Evolutionary conservation across 2,797 vertebrate species (phyloP).

Genomic region (Sarcoramphus papa): DNA sequence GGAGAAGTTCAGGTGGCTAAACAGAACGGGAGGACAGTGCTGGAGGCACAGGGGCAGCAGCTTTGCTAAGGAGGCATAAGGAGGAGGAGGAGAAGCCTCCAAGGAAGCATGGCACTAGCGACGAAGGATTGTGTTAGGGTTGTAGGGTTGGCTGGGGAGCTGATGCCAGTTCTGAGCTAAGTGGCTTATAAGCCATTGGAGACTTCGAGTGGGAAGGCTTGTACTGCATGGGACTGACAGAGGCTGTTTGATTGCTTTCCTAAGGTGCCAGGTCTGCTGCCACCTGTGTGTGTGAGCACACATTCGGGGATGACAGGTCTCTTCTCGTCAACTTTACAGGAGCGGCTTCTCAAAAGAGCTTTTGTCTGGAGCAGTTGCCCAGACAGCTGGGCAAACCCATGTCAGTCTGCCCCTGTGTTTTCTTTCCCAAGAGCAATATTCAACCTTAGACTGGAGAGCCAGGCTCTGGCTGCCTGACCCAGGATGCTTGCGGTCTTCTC

Average conservation of each 20-base stretch:
- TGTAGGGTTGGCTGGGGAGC: background rate
- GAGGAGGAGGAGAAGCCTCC: background rate
- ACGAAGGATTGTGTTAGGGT: background rate
- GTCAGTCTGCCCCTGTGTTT: background rate
- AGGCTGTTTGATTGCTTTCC: background rate
- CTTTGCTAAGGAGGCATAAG: background rate
- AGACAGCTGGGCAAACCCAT: background rate
- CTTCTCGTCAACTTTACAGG: background rate
- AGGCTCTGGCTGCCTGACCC: background rate
- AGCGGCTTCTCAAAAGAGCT: background rate
- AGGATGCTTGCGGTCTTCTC: background rate
- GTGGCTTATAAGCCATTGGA: background rate
- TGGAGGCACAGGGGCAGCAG: background rate
- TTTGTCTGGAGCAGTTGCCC: background rate
- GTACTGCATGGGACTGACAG: background rate
- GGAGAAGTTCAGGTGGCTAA: background rate
- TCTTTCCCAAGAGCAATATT: background rate
- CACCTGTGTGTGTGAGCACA: background rate
- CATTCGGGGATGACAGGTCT: background rate
- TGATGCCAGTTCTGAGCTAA: background rate
- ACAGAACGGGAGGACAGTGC: background rate
- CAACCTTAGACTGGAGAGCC: background rate
- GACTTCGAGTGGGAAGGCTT: background rate
- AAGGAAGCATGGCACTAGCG: fast-evolving
- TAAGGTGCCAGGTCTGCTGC: background rate